A percentile compares a stretch with the other conserved stretches of the same genome.
Evolutionary conservation across 2,113 vertebrate genomes (phyloP).

Genomic region (Mesoclemmys tuberculata): DNA sequence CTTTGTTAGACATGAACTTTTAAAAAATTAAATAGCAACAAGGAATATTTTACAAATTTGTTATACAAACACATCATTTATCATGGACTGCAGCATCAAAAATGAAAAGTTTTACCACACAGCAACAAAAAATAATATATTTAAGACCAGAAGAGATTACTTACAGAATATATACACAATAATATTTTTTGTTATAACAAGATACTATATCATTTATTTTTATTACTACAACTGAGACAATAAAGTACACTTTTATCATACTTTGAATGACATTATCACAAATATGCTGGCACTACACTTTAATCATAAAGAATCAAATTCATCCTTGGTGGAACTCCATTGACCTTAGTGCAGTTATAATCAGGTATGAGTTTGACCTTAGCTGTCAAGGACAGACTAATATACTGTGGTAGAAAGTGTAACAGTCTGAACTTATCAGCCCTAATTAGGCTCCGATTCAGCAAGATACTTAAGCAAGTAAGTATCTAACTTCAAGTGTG

Average conservation of each 20-base stretch:
- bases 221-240: neutral
- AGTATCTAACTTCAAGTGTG: accelerated
- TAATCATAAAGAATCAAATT: neutral
- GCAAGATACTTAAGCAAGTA: neutral
- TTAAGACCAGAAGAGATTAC: neutral
- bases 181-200: neutral
- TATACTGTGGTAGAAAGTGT: neutral
- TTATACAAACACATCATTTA: neutral
- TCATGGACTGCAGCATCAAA: neutral
- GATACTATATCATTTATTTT: neutral
- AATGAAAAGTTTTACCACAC: neutral
- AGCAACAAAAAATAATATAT: neutral
- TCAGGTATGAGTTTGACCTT: neutral
- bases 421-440: neutral
- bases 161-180: neutral
- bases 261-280: neutral
- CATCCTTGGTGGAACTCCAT: neutral
- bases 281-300: neutral
- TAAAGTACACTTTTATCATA: neutral
- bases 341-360: neutral
- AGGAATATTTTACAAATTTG: neutral
- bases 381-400: neutral
- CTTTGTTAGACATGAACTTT: neutral
- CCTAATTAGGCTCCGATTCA: neutral
- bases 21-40: neutral